Conservation (phyloP, 1,140 invertebrate genomes). For the Pachypsylla venusta region DNA sequence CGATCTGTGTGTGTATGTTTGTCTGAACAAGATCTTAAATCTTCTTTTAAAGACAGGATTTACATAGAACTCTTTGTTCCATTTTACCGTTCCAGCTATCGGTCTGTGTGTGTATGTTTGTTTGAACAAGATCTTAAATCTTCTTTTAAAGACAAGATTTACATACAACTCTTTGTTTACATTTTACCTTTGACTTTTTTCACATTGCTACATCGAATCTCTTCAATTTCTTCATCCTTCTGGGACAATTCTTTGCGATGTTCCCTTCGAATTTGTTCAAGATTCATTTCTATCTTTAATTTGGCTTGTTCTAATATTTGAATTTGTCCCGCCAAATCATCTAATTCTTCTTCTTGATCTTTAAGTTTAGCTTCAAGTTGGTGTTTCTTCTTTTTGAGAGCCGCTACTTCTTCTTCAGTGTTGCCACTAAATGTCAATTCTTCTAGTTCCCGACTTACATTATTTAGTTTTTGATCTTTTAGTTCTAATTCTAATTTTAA, state of each 20-base stretch:
- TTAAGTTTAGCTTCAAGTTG: conserved; percentile 73
- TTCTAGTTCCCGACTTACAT: conserved; percentile 65
- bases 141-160: too few relatives aligned
- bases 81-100: too few relatives aligned
- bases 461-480: conserved; percentile 63
- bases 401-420: conserved; percentile 71
- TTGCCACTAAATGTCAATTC: conserved; percentile 65
- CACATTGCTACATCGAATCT: conserved; percentile 66
- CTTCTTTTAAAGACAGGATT: too few relatives aligned
- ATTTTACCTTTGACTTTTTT: conserved; percentile 71
- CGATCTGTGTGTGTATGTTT: too few relatives aligned
- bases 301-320: conserved; percentile 71
- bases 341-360: conserved; percentile 89
- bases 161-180: not conserved
- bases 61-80: too few relatives aligned
- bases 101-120: too few relatives aligned
- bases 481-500: conserved; percentile 70
- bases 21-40: too few relatives aligned
- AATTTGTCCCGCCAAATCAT: conserved; percentile 76
- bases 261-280: conserved; percentile 82
- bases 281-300: conserved; percentile 74
- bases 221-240: conserved; percentile 83
- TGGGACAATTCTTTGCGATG: conserved; percentile 72
- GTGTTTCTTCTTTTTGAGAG: conserved; percentile 64
- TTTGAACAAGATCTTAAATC: too few relatives aligned